Evolutionary conservation across 2,797 vertebrate genomes (phyloP), one percentile per base, ranked within the genome.

Genomic region (Sarcophilus harrisii): DNA sequence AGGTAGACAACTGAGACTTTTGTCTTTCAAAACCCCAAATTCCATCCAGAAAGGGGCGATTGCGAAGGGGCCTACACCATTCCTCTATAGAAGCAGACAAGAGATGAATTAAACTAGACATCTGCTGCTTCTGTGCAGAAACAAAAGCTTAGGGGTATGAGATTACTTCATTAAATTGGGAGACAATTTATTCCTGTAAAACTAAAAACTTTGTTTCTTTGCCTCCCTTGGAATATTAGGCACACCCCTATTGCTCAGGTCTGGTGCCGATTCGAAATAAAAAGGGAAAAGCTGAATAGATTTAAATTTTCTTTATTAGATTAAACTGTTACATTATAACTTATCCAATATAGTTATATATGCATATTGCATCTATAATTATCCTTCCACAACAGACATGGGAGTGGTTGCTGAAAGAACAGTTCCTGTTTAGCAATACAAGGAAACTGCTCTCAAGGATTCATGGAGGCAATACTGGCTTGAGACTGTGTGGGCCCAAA

Each of bases 221-320:
- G n/a, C 66, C 66, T 24, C 16, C 45, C 10, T 49, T 49, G n/a
- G 73, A 38, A 11, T n/a, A 45, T 27, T 49, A 45, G 73, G 73
- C 73, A 45, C 21, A 24, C 73, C 73, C 21, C 21, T 3, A 27
- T 87, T 49, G 21, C 73, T 87, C 73, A 49, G 21, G 38, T 87
- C 21, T 87, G 73, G 73, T 87, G 38, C 38, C 21, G 29, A 90
- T 90, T 30, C n/a, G 52, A 0, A 90, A 57, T 57, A 90, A 55
- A 94, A 52, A 55, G 94, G 95, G 95, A 91, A 21, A 94, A 96
- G 21, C 11, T 93, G 45, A 57, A 27, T 0, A 2, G 59, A 60
- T 58, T 94, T 87, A 90, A 90, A 93, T 54, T 60, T 91, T 95
- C 96, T 98, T 98, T 98, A 98, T 97, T 98, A 89, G 95, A 94